A percentile compares a stretch with the other conserved stretches of the same genome.
phyloP scores from a whole-genome alignment of 2,797 vertebrate genomes.

The Mormyrops boulengeri region DNA sequence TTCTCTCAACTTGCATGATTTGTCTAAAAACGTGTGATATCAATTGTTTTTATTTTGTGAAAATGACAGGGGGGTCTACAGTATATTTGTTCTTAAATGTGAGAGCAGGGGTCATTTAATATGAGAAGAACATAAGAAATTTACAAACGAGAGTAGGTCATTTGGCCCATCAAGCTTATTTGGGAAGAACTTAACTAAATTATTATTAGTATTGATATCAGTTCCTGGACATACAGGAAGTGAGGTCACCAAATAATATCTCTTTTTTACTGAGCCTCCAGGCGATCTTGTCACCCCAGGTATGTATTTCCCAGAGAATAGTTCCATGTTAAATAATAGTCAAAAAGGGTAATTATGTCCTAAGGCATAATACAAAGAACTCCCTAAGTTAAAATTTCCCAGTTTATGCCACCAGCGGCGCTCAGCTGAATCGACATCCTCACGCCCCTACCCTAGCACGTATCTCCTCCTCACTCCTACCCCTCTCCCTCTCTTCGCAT shows the following conservation, averaged over 20 bases:
- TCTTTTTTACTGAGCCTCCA: not conserved
- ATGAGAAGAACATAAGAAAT: not conserved
- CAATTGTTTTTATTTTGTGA: not conserved
- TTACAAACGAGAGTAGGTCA: no score
- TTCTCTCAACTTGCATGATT: not conserved
- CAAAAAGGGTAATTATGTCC: not conserved
- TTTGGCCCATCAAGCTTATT: no score
- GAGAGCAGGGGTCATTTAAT: not conserved
- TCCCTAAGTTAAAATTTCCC: not conserved
- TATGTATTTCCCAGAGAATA: not conserved
- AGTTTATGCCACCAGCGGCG: not conserved
- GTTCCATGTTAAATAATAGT: not conserved
- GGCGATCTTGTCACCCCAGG: not conserved
- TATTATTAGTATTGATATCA: not conserved
- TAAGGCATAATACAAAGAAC: not conserved
- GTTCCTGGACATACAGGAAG: not conserved
- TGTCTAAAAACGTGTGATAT: not conserved
- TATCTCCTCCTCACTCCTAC: conserved; percentile 16
- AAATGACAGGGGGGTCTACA: not conserved
- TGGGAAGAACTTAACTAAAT: no score
- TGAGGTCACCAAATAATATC: not conserved
- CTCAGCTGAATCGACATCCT: not conserved
- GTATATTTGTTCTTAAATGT: not conserved
- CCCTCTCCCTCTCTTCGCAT: conserved; percentile 24
- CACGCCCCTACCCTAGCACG: not conserved